Conservation (phyloP, 2,113 vertebrate species). For the Emydura subglobosa region DNA sequence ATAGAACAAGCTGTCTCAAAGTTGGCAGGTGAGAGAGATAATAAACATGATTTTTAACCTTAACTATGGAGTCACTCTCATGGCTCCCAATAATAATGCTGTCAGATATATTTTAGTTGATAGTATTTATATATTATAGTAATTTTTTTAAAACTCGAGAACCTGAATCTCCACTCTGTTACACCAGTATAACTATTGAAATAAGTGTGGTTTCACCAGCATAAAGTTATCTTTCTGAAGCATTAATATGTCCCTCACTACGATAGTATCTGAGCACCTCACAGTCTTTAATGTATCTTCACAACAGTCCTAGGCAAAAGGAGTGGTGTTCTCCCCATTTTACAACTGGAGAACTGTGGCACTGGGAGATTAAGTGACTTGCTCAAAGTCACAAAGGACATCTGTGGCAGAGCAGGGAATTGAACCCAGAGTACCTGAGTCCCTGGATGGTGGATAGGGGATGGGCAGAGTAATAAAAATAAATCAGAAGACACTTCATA, state of each 20-base stretch:
- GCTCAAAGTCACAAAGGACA: not conserved
- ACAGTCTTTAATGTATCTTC: not conserved
- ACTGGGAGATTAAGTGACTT: not conserved
- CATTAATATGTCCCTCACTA: not conserved
- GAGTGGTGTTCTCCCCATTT: not conserved
- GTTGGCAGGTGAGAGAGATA: not conserved
- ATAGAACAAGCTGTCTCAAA: not conserved
- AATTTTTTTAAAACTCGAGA: not conserved
- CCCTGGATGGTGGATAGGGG: not conserved
- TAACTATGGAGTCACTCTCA: not conserved
- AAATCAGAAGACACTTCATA: not conserved
- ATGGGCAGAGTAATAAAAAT: not conserved
- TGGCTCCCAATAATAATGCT: not conserved
- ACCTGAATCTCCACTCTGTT: not conserved
- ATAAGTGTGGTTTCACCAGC: not conserved
- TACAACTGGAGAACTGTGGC: not conserved
- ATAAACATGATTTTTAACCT: not conserved
- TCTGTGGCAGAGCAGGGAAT: not conserved
- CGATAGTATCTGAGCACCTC: not conserved
- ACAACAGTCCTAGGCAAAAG: not conserved
- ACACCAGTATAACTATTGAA: not conserved
- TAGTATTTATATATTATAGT: not conserved
- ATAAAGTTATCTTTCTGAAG: fast-evolving
- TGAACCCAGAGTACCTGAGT: not conserved
- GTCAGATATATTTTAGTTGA: not conserved